Conservation (phyloP, 2,888 invertebrate genomes). For the Calliphora vomitoria region DNA sequence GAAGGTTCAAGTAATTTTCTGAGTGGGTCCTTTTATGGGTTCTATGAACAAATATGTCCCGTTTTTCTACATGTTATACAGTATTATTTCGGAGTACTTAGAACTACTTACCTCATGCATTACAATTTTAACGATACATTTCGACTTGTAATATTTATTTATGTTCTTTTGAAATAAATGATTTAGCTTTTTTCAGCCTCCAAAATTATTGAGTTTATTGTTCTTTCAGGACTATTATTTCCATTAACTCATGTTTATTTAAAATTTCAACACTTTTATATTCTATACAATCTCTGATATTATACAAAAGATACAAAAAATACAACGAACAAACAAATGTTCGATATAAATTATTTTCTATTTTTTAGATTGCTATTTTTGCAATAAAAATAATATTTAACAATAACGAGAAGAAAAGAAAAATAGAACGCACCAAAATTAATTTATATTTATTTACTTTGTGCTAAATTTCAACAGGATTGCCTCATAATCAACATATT, state of each 20-base stretch:
- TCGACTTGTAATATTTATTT: background rate
- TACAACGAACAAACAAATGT: too few species aligned
- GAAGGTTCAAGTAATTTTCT: too few species aligned
- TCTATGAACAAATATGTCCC: too few species aligned
- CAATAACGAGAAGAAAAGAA: conserved; percentile 13
- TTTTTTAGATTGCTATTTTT: conserved; percentile 33
- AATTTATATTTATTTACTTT: conserved; percentile 19
- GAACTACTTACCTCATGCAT: too few species aligned
- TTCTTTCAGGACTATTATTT: background rate
- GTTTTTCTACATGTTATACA: too few species aligned
- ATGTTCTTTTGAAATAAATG: conserved; percentile 32
- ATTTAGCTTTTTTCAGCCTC: conserved; percentile 19
- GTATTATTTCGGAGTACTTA: too few species aligned
- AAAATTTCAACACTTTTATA: conserved; percentile 18
- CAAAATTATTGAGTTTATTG: background rate
- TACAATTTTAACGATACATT: background rate
- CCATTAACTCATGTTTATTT: conserved; percentile 50
- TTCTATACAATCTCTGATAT: background rate
- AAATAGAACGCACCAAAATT: background rate
- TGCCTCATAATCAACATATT: too few species aligned
- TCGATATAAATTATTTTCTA: conserved; percentile 8
- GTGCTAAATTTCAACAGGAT: too few species aligned
- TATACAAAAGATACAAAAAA: background rate
- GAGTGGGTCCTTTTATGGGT: too few species aligned
- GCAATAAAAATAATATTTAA: conserved; percentile 21